Evolutionary conservation across 2,888 invertebrate genomes (phyloP), one percentile per base, ranked within the genome.

Genomic region (Harmothoe impar): DNA sequence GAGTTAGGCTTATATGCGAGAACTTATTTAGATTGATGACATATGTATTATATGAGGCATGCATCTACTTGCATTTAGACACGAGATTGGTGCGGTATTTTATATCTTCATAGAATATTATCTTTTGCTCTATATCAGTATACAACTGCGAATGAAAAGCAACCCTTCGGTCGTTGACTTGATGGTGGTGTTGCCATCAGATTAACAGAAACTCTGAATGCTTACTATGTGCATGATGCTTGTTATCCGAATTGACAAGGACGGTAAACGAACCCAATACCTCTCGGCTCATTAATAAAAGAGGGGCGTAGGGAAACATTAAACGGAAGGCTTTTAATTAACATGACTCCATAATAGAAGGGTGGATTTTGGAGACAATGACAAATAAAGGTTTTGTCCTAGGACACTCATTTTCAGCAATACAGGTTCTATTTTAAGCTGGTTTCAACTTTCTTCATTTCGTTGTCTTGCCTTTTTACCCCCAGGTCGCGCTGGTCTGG

Each of bases 341-440:
- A n/a, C 72, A 29, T 29, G 72, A 29, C 72, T 72, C 29, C 31
- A 15, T 25, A 72, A 29, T 29, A 72, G 72, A 72, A 72, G 25
- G 29, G 3, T 29, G 0, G 31, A 3, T 62, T 62, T n/a, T 62
- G 3, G 25, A 29, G 15, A n/a, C 72, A 25, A 0, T 29, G 20
- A 29, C 72, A 72, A 72, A 72, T 29, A 72, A 25, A 3, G 72
- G 10, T 72, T 72, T 72, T 72, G 72, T 72, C 29, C 25, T 15
- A 29, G 31, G 25, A 72, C 29, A 72, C 25, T 72, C 72, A 72
- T 72, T 72, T 72, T 72, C 72, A 72, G 5, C 72, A 29, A 72
- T 25, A 72, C 29, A 29, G 25, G n/a, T 20, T 62, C 29, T 23
- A 25, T 72, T 72, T 72, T 72, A 72, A 29, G 29, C 31, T 15